phyloP scores from a whole-genome alignment of 2,888 invertebrate species.

The Cantharis flavilabris region DNA sequence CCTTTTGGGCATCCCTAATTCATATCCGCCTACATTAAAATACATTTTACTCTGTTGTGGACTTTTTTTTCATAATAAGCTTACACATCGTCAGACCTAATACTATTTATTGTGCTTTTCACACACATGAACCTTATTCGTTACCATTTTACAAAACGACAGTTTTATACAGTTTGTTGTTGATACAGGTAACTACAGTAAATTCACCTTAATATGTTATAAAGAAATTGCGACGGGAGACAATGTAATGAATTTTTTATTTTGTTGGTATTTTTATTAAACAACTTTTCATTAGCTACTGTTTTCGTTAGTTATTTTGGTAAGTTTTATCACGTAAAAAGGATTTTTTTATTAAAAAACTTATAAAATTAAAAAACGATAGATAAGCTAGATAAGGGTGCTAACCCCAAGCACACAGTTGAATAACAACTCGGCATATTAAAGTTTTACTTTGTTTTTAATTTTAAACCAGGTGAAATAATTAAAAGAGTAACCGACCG shows the following conservation, averaged over 20 bases:
- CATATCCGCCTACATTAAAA: not conserved
- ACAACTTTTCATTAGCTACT: not conserved
- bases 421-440: not conserved
- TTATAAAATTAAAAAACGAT: not conserved
- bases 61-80: not conserved
- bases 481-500: not conserved
- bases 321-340: not conserved
- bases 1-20: not conserved
- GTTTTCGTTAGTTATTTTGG: not conserved
- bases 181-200: not conserved
- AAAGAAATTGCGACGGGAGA: not conserved
- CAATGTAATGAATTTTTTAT: not conserved
- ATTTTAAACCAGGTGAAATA: not conserved
- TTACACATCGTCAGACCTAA: not conserved
- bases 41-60: not conserved
- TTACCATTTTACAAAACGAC: not conserved
- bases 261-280: not conserved
- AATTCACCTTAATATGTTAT: not conserved
- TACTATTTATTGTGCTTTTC: not conserved
- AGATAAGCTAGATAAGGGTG: not conserved
- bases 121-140: not conserved
- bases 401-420: not conserved
- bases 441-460: too few relatives aligned
- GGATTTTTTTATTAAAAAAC: not conserved
- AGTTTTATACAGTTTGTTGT: not conserved